Conservation (phyloP, 2,797 vertebrate species). For the Otolemur crassicaudatus region DNA sequence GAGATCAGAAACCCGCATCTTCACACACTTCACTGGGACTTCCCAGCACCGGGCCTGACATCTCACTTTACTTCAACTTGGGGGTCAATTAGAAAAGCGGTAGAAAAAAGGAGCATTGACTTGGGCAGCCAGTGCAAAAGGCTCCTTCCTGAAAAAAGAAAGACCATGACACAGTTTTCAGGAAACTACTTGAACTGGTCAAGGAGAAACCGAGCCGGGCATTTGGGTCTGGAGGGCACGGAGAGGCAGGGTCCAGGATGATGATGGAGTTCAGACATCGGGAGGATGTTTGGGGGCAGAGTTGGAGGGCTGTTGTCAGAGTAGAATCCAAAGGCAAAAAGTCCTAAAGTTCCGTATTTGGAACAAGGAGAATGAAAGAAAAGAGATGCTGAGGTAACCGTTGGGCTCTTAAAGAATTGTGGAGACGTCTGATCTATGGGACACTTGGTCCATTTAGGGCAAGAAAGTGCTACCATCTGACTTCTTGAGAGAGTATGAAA, state of each 20-base stretch:
- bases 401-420: not conserved
- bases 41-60: slow-evolving; percentile 64
- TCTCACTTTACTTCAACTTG: slow-evolving; percentile 52
- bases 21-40: slow-evolving; percentile 69
- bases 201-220: not conserved
- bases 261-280: not conserved
- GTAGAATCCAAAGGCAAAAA: not conserved
- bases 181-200: not conserved
- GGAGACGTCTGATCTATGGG: not conserved
- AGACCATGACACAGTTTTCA: not conserved
- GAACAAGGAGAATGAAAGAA: slow-evolving; percentile 30
- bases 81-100: slow-evolving; percentile 41
- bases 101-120: not conserved
- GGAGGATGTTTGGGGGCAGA: not conserved
- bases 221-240: not conserved
- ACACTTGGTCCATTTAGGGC: not conserved
- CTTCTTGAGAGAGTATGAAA: not conserved
- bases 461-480: not conserved
- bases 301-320: not conserved
- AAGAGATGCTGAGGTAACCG: slow-evolving; percentile 40
- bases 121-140: not conserved
- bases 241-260: not conserved
- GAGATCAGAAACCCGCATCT: slow-evolving; percentile 72
- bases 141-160: slow-evolving; percentile 8
- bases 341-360: not conserved